Conservation (phyloP, 2,797 vertebrate species). For the Orientallactaga sibirica region DNA sequence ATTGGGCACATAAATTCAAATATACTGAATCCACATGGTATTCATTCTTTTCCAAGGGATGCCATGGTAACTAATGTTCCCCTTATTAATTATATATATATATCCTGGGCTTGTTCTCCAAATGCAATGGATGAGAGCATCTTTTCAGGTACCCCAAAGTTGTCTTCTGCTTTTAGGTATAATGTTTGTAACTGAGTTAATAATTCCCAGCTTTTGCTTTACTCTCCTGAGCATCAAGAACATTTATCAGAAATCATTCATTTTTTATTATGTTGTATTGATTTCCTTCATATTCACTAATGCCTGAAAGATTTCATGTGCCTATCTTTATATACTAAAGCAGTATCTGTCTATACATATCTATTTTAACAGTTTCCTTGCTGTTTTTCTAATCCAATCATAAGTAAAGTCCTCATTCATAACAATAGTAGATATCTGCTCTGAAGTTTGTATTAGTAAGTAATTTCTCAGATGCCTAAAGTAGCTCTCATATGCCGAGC, state of each 20-base stretch:
- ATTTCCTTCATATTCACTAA: background rate
- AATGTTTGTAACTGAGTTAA: background rate
- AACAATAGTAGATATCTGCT: no score
- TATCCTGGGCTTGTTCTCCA: background rate
- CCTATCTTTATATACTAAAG: background rate
- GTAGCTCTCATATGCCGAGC: no score
- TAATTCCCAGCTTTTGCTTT: background rate
- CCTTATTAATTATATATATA: background rate
- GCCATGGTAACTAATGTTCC: background rate
- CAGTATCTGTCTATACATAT: background rate
- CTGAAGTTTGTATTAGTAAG: no score
- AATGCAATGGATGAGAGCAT: background rate
- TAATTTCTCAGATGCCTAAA: no score
- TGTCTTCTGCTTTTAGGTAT: background rate
- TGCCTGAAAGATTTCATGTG: background rate
- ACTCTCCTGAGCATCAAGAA: background rate
- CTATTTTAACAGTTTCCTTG: no score
- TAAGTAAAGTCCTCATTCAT: no score
- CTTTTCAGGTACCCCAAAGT: background rate
- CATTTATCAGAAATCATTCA: background rate
- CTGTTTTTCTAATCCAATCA: no score
- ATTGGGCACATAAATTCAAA: background rate
- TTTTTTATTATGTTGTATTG: background rate
- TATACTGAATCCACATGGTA: background rate
- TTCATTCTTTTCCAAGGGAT: background rate